Conservation (phyloP, 2,888 invertebrate genomes). For the Cantharis nigra region DNA sequence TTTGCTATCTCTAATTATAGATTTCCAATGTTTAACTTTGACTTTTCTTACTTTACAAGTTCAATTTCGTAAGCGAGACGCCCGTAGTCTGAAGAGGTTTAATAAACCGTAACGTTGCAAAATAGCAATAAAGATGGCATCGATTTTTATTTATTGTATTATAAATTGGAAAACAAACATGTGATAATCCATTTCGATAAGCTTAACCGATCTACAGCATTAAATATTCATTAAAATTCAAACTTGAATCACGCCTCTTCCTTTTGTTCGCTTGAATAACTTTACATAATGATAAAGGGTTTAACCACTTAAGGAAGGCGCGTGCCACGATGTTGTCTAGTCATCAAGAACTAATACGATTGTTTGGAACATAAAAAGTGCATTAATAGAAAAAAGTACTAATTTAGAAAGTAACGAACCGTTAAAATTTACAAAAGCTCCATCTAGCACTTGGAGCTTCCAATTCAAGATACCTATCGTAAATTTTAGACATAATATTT, state of each 20-base stretch:
- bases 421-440: neutral
- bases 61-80: neutral
- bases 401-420: neutral
- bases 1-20: neutral
- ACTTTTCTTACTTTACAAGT: neutral
- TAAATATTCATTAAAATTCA: slow-evolving; percentile 9
- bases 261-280: slow-evolving; percentile 5
- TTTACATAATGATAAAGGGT: slow-evolving; percentile 3
- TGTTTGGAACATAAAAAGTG: neutral
- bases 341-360: neutral
- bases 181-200: slow-evolving; percentile 5
- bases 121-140: neutral
- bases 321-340: slow-evolving; percentile 1
- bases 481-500: neutral
- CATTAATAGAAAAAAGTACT: neutral
- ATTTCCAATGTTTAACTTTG: neutral
- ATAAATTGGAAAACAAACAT: neutral
- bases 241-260: slow-evolving; percentile 6
- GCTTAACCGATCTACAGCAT: neutral
- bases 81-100: neutral
- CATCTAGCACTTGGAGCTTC: neutral
- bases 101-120: neutral
- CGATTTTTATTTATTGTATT: neutral
- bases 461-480: neutral
- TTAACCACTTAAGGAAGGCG: slow-evolving; percentile 1